Conservation (phyloP, 2,888 invertebrate species). For the Caenorhabditis sulstoni region DNA sequence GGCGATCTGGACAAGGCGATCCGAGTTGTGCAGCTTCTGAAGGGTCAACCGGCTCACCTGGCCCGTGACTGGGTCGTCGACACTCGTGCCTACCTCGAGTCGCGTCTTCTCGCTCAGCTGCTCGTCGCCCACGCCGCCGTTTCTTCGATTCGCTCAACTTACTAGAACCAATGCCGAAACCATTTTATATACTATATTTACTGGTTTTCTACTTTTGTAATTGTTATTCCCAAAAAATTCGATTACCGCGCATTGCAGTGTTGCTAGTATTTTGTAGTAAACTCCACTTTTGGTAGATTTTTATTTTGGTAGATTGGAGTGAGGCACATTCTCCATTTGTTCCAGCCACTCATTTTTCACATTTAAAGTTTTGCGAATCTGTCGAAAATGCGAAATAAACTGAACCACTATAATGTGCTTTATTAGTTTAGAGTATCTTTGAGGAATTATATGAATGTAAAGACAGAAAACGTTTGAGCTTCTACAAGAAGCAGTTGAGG, state of each 20-base stretch:
- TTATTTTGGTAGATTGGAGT: slow-evolving; percentile 31
- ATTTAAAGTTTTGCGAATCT: slow-evolving; percentile 33
- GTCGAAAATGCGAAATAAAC: no score
- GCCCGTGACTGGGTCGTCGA: slow-evolving; percentile 92
- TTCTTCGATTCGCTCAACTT: slow-evolving; percentile 81
- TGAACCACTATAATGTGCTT: no score
- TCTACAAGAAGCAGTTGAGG: no score
- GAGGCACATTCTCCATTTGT: slow-evolving; percentile 20
- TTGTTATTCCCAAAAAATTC: slow-evolving; percentile 14
- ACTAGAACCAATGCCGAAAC: slow-evolving; percentile 60
- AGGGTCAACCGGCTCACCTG: slow-evolving; percentile 90
- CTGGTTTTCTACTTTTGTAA: slow-evolving; percentile 36
- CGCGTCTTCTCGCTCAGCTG: slow-evolving; percentile 87
- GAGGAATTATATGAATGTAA: no score
- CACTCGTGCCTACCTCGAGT: slow-evolving; percentile 79
- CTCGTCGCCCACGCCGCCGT: slow-evolving; percentile 92
- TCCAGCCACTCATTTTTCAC: slow-evolving; percentile 4
- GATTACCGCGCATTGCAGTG: slow-evolving; percentile 35
- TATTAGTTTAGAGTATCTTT: no score
- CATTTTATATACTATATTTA: slow-evolving; percentile 33
- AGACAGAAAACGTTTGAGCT: no score
- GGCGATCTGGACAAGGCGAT: slow-evolving; percentile 91
- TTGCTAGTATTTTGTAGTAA: slow-evolving; percentile 51
- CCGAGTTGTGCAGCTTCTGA: slow-evolving; percentile 86
- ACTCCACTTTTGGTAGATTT: no score